Evolutionary conservation across 1,140 invertebrate species (phyloP).

Genomic region (Caenorhabditis inopinata): DNA sequence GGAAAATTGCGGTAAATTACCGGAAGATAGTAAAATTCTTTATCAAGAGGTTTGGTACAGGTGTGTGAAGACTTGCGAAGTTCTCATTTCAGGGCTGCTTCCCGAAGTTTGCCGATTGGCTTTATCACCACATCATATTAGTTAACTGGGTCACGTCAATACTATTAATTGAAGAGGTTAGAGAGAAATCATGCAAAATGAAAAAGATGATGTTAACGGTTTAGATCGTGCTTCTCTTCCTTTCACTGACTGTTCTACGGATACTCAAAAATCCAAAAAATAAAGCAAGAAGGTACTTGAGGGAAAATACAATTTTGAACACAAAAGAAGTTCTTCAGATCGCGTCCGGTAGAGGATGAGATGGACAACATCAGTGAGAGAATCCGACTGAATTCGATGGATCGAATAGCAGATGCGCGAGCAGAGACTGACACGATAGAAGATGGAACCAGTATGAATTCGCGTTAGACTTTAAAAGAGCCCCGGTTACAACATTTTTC

Average conservation of each 20-base stretch:
- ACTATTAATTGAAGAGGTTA: background rate
- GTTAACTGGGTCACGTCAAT: conserved; percentile 16
- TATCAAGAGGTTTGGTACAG: background rate
- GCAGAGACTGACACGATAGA: too few relatives aligned
- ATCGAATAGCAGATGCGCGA: conserved; percentile 22
- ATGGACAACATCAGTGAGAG: background rate
- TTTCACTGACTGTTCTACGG: background rate
- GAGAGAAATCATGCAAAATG: background rate
- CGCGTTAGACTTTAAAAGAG: background rate
- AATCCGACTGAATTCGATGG: conserved; percentile 14
- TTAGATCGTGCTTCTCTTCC: background rate
- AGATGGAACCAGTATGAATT: background rate
- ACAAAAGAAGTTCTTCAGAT: background rate
- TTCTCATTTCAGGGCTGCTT: conserved; percentile 13
- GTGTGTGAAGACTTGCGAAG: background rate
- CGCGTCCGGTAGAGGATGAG: background rate
- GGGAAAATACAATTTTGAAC: background rate
- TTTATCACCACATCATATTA: conserved; percentile 19
- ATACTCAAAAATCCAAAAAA: background rate
- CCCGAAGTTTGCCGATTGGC: conserved; percentile 14
- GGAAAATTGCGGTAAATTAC: background rate
- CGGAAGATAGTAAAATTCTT: background rate
- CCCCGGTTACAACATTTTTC: background rate
- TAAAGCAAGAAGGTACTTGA: background rate
- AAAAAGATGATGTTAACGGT: background rate